Base-by-base conservation (phyloP, 1,140 invertebrate genomes). In the Glossosoma conforme region DNA sequence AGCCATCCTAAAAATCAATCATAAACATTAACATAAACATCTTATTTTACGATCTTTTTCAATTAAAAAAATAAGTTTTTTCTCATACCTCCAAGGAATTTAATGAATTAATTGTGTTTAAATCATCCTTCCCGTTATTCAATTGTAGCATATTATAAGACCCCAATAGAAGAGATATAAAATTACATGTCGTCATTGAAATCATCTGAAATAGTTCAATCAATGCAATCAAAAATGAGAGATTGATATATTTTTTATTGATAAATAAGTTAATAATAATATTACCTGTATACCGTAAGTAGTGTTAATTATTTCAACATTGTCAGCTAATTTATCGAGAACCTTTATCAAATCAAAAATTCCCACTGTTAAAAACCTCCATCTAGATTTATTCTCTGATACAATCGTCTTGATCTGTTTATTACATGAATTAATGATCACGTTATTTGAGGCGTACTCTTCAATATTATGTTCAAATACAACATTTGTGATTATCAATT, bases 261-360 rank as follows among this genome's bases (percentile, higher is more conserved):
- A 6, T 13, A 4, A 13, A 8, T 28, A 24, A 30, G 11, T 8
- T 28, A n/a, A 11, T 32, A 32, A 5, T 32, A 6, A 32, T 20
- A 30, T 51, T 36, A 51, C 48, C 20, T 17, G 6, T 13, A 51
- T 1, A 17, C 40, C 48, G 37, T 22, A 51, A 25, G 20, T 30
- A 14, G 19, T 25, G 21, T 51, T 51, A 5, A 51, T 36, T 2
- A 44, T 44, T 28, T 51, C 25, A 14, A 21, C 24, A 36, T 51
- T 51, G 14, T 51, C 48, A 6, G 41, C 40, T n/a, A 51, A 14
- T 37, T 36, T 51, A 28, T 51, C 48, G 18, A 44, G 44, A n/a
- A 51, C 25, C 10, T 21, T 24, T 41, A 51, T 36, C 0, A 51
- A 15, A 13, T 17, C 28, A 11, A 14, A 40, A 6, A 40, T 17